Evolutionary conservation across 2,888 invertebrate species (phyloP), one percentile per base, ranked within the genome.

Genomic region (Morpho deidamia): DNA sequence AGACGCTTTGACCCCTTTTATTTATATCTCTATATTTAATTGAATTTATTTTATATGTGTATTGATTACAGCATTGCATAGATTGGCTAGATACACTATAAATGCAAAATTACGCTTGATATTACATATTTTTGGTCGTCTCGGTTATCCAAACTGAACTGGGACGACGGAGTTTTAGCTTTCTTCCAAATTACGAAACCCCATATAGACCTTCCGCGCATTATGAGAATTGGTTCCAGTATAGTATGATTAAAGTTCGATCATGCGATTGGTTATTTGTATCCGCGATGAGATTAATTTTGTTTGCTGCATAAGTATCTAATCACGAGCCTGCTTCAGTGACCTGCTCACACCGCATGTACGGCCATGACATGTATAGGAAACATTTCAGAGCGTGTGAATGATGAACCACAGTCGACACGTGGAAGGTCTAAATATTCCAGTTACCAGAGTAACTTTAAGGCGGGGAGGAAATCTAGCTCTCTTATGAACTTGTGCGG

Each of bases 401-500:
- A 93, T 91, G 94, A 94, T 91, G 92, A 92, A 85, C 92, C 92
- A 82, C 93, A 93, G 91, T 93, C 95, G 91, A 91, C 94, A 90
- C 94, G 94, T 91, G 94, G 94, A 92, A 93, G 94, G 91, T 93
- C 94, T 93, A 94, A 94, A 93, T 94, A 94, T 92, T 91, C 94
- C 88, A 93, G 93, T 92, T 94, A 94, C 93, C 94, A 94, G 93
- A 88, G 77, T 91, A 95, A 95, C 95, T 95, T 95, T 94, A 95
- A 95, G 92, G 92, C 89, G 76, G 92, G 92, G 81, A 94, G 96
- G 94, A 96, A 96, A 92, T 96, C 96, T 91, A 96, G 95, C 94
- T 96, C 96, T 89, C 94, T 96, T 92, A 96, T 96, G 96, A 96
- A 96, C 93, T 93, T 96, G 93, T 96, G 96, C 93, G 96, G 96